Evolutionary conservation across 2,797 vertebrate genomes (phyloP), one percentile per base, ranked within the genome.

Genomic region (Spinibarbus caldwelli): DNA sequence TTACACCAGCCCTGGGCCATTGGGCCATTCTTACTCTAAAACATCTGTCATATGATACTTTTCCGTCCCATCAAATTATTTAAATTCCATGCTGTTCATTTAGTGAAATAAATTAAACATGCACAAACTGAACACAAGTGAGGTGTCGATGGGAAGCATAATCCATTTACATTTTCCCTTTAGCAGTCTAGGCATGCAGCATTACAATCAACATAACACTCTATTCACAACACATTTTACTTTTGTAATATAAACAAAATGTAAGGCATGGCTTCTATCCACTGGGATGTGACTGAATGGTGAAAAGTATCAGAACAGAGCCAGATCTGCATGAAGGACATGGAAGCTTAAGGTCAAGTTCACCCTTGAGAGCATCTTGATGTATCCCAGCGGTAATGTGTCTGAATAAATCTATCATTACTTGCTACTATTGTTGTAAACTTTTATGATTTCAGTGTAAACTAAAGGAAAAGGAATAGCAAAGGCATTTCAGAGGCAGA

Each of bases 351-450:
- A 57, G 34, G 52, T 59, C 23, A 57, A 54, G 47, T 7, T 47
- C 71, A 49, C 45, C 26, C 29, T 73, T 6, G 29, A 34, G 45
- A 34, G 29, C 29, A 34, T 41, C 45, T 52, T 23, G 2, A 73
- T 73, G 45, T 34, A 31, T 34, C 72, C 5, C 71, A 54, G 49
- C 8, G 49, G 23, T 9, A 59, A 77, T 41, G 23, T 38, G 8
- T 41, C 52, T 41, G 4, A 77, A 77, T 59, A 77, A 77, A 26
- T 77, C 23, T 17, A 26, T 59, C 23, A 59, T 41, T 57, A 77
- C 23, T 76, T n/a, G 31, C 29, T 75, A 38, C 34, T 38, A 2
- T 23, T 67, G 34, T 21, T 41, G 19, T 43, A 38, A 59, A 77
- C 31, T 38, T n/a, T 54, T 14, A 54, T 36, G 6, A 52, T 14